phyloP scores from a whole-genome alignment of 2,113 vertebrate genomes.

The Heterocephalus glaber region DNA sequence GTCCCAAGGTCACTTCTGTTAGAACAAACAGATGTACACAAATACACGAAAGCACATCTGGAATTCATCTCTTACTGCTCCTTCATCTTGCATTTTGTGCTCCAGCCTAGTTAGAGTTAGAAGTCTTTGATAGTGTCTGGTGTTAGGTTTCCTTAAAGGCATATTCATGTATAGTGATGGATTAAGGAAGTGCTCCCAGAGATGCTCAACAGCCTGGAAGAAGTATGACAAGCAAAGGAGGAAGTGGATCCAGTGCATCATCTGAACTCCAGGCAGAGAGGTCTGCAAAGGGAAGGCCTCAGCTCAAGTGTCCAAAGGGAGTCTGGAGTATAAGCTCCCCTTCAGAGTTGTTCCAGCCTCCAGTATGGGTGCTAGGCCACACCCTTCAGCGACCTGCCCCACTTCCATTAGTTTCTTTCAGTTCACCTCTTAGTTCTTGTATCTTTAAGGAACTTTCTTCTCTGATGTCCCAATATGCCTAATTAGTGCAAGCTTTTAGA shows the following conservation, averaged over 20 bases:
- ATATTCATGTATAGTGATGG: background rate
- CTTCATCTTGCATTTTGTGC: background rate
- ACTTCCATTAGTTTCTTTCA: background rate
- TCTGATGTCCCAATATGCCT: background rate
- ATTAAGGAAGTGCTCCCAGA: background rate
- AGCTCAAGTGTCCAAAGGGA: background rate
- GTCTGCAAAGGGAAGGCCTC: background rate
- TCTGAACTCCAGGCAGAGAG: background rate
- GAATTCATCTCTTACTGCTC: too few species aligned
- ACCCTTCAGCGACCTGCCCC: too few species aligned
- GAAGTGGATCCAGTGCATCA: background rate
- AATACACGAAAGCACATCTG: too few species aligned
- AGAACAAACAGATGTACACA: background rate
- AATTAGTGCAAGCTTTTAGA: background rate
- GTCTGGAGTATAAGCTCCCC: background rate
- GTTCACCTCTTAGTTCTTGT: background rate
- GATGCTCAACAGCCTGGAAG: background rate
- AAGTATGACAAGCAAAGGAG: too few species aligned
- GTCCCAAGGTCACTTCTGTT: background rate
- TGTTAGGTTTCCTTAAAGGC: background rate
- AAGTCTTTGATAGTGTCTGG: background rate
- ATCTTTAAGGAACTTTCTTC: background rate
- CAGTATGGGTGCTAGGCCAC: background rate
- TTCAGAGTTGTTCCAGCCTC: background rate
- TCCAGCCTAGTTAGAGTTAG: background rate